Base-by-base conservation (phyloP, 2,888 invertebrate genomes). In the Conistra vaccinii region DNA sequence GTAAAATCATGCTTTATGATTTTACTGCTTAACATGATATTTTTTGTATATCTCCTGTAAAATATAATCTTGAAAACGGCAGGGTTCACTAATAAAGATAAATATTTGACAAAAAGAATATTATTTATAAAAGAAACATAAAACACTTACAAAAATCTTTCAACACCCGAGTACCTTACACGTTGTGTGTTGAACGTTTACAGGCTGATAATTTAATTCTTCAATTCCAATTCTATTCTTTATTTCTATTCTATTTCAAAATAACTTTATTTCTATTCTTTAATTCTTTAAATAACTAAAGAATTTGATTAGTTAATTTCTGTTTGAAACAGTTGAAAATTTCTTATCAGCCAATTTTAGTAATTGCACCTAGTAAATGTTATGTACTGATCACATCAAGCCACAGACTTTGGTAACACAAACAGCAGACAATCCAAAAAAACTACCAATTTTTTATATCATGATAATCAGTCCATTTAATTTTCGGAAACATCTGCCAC, bases 401-500 rank as follows among this genome's bases (percentile, higher is more conserved):
- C n/a, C n/a, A 9, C 39, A 32, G 6, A 35, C 26, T 29, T 48
- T 23, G 4, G 2, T 29, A 23, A 32, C n/a, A 32, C 4, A 65
- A 32, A 32, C 1, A 58, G 17, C 58, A 6, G 1, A 10, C 0
- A 42, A 7, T 12, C 26, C 3, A 0, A 26, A 42, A 62, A 58
- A 55, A 66, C 17, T 23, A 23, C 14, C 23, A 6, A 14, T 6
- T 10, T n/a, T n/a, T 65, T 51, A n/a, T 29, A 3, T 2, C 4
- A 26, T 29, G 3, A 53, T 42, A 48, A 69, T 10, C 39, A 35
- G 3, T 35, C n/a, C 35, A 32, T 48, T 32, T 39, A 26, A 75
- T 39, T 81, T 48, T n/a, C 32, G 4, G 23, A n/a, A 76, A 39
- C 76, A 76, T 48, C 76, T 76, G 82, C 48, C 29, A 26, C 35